Conservation (phyloP, 2,113 vertebrate species). For the Sinocyclocheilus grahami region DNA sequence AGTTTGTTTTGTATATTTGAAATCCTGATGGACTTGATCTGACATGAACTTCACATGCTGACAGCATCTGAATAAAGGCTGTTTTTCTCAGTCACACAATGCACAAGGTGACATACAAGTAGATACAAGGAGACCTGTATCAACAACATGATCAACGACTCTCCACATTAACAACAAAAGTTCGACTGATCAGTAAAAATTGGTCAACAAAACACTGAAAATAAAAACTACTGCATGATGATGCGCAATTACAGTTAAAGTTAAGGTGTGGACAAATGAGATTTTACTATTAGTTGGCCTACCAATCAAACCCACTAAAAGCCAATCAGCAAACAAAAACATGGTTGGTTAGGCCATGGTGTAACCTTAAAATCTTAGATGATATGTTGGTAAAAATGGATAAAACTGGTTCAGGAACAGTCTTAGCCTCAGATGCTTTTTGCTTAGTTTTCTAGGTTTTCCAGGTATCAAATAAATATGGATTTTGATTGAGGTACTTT, state of each 20-base stretch:
- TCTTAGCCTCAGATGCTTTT: too few species aligned
- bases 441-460: background rate
- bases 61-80: slow-evolving; percentile 8
- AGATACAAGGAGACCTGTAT: background rate
- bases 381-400: background rate
- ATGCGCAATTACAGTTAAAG: too few species aligned
- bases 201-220: background rate
- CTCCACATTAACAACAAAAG: background rate
- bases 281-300: background rate
- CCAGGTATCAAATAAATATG: background rate
- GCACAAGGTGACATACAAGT: background rate
- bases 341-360: background rate
- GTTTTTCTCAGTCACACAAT: background rate
- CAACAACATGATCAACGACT: background rate
- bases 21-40: slow-evolving; percentile 16
- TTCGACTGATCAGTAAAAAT: background rate
- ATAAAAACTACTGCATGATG: too few species aligned
- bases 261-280: background rate
- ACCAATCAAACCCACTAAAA: background rate
- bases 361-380: background rate
- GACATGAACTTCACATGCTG: slow-evolving; percentile 24
- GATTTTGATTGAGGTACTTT: background rate
- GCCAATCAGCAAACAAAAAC: background rate
- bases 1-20: slow-evolving; percentile 18
- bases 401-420: background rate